Base-by-base conservation (phyloP, 1,140 invertebrate genomes). In the Leptopilina clavipes region DNA sequence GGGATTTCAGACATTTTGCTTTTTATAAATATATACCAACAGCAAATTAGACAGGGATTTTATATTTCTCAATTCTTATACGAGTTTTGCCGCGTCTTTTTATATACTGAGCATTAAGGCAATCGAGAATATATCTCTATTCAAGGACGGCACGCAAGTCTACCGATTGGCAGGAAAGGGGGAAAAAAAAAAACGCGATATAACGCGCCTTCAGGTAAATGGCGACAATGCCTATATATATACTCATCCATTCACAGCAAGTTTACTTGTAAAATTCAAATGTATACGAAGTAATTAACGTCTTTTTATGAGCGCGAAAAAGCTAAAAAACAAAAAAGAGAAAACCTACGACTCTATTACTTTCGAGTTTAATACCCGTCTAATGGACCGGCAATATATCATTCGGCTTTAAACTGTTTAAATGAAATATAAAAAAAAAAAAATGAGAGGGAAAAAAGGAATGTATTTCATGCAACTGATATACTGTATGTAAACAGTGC, bases 201-300 rank as follows among this genome's bases (percentile, higher is more conserved):
- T n/a, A 48, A 14, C 25, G 25, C 25, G 5, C 25, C 25, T 31
- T 31, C 5, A 40, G 37, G 37, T 40, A 40, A 40, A 52, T 17
- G n/a, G 48, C n/a, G 17, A 52, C 48, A 52, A 52, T 52, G n/a
- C 1, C 48, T n/a, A 40, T 8, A 40, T 40, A 40, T 40, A 40
- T 40, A 40, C 8, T 40, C 0, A 6, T 17, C n/a, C 48, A 52
- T 52, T 52, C 14, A 52, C 48, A 17, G n/a, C 48, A 52, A 52
- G 48, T 52, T 52, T 52, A 52, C 48, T 52, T 52, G 48, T 52
- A 52, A 52, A 17, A 52, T 17, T 52, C 14, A 52, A 52, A 52
- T 52, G 48, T 52, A 17, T 52, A 52, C 3, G 1, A n/a, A 52
- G 48, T 52, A 52, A 52, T 52, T 52, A 52, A 52, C 48, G 48